Conservation (phyloP, 2,113 vertebrate species). For the Boleophthalmus pectinirostris region DNA sequence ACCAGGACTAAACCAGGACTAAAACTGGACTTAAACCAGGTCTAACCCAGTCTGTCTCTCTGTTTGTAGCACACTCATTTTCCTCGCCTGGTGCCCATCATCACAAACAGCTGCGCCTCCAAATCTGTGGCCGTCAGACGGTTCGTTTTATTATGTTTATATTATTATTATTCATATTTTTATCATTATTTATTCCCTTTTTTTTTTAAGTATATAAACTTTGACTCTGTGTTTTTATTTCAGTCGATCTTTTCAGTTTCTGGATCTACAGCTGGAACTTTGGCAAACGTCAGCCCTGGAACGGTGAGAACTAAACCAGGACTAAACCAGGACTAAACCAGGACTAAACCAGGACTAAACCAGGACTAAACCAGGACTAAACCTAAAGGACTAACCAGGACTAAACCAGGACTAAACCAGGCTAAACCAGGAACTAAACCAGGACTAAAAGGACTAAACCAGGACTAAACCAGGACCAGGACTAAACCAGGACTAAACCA, state of each 20-base stretch:
- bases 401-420: too few relatives aligned
- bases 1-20: too few relatives aligned
- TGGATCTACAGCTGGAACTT: constrained; percentile 89
- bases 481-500: too few relatives aligned
- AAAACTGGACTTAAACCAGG: too few relatives aligned
- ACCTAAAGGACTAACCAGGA: too few relatives aligned
- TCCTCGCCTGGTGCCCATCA: constrained; percentile 94
- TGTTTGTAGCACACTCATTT: constrained; percentile 89
- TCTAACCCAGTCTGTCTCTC: not conserved
- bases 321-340: not conserved
- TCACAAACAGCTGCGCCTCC: constrained; percentile 91
- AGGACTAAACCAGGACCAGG: not conserved
- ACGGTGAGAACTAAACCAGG: constrained; percentile 76
- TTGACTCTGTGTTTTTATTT: not conserved
- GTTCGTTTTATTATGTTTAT: constrained; percentile 33
- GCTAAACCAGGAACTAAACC: too few relatives aligned
- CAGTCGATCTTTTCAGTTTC: constrained; percentile 92
- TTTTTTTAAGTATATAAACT: not conserved
- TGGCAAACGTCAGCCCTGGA: constrained; percentile 90
- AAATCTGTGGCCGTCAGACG: constrained; percentile 94
- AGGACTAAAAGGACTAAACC: not conserved
- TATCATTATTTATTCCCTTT: not conserved
- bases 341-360: too few relatives aligned
- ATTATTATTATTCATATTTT: not conserved
- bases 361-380: too few relatives aligned